Percentiles rank a stretch among this genome's conserved stretches.
phyloP scores from a whole-genome alignment of 2,797 vertebrate genomes.

The Gadopsis marmoratus region DNA sequence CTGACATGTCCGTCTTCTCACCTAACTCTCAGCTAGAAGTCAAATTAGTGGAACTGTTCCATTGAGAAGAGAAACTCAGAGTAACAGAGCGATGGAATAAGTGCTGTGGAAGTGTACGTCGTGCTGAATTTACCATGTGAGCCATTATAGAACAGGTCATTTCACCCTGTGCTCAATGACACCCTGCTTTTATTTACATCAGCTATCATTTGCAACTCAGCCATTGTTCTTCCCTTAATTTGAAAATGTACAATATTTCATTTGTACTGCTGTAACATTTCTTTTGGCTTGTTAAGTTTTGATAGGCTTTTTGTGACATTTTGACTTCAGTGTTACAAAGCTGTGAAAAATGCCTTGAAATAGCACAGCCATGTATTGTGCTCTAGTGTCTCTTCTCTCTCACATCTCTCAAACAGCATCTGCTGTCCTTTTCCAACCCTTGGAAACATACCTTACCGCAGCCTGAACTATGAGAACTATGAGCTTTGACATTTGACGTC shows the following conservation, averaged over 20 bases:
- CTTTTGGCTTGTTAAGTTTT: neutral
- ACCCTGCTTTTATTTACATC: neutral
- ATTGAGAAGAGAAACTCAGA: neutral
- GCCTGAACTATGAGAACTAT: neutral
- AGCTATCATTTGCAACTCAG: constrained; percentile 1
- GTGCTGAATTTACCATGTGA: constrained; percentile 18
- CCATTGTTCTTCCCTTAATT: constrained; percentile 11
- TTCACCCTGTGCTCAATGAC: neutral
- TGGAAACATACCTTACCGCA: neutral
- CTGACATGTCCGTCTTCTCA: neutral
- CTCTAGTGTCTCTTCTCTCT: neutral
- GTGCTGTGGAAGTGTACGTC: constrained; percentile 9
- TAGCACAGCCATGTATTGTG: neutral
- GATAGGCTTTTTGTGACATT: constrained; percentile 16
- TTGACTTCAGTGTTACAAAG: constrained; percentile 12
- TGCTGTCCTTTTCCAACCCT: neutral
- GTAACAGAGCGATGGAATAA: neutral
- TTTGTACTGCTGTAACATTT: constrained; percentile 19
- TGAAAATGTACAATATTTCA: constrained; percentile 38
- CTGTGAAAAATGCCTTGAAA: constrained; percentile 49
- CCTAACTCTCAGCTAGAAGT: neutral
- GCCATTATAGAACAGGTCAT: constrained; percentile 10
- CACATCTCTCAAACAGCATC: constrained; percentile 2
- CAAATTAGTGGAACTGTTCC: neutral
- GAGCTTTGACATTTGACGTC: constrained; percentile 19